phyloP scores from a whole-genome alignment of 2,113 vertebrate genomes.

The Pycnonotus jocosus region DNA sequence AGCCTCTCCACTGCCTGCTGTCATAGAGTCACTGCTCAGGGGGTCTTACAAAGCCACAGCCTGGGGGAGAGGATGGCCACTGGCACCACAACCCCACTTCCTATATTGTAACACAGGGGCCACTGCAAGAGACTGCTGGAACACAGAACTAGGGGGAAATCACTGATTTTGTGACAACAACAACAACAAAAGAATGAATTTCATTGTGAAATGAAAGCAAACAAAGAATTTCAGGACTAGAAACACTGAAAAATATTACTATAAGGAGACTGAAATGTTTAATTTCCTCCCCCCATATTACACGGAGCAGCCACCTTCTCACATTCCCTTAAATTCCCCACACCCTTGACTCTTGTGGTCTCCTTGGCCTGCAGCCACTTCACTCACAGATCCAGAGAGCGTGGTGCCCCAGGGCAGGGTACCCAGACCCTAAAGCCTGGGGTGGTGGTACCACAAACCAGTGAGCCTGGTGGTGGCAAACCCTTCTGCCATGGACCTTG shows the following conservation, averaged over 20 bases:
- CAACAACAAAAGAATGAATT: background rate
- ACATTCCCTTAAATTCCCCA: background rate
- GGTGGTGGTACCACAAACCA: rapidly evolving
- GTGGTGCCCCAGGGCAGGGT: rapidly evolving
- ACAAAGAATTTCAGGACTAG: background rate
- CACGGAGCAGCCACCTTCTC: background rate
- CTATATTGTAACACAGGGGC: rapidly evolving
- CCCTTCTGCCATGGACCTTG: background rate
- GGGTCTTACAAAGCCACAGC: background rate
- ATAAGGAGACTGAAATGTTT: background rate
- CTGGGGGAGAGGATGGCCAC: background rate
- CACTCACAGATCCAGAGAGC: background rate
- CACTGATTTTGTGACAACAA: background rate
- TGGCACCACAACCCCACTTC: background rate
- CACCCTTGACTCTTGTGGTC: background rate
- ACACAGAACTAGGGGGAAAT: rapidly evolving
- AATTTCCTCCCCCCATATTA: rapidly evolving
- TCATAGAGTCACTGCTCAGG: background rate
- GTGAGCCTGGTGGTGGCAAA: background rate
- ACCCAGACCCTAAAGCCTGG: background rate
- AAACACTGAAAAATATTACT: background rate
- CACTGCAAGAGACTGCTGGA: rapidly evolving
- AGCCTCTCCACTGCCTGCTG: background rate
- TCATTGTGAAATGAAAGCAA: background rate
- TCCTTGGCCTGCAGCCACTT: background rate